Evolutionary conservation across 1,140 invertebrate genomes (phyloP).

Genomic region (Argopecten irradians): DNA sequence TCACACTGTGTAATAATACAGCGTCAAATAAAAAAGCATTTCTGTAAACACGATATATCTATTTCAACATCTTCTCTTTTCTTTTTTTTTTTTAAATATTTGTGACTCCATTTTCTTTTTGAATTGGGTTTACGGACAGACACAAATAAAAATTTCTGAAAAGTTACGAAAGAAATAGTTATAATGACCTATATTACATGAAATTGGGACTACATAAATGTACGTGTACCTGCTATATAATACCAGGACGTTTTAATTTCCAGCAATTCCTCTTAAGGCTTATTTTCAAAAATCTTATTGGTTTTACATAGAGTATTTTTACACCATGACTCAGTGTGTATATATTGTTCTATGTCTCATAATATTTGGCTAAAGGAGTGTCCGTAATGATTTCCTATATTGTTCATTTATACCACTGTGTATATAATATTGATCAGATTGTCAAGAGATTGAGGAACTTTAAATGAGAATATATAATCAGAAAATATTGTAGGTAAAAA

Average conservation of each 20-base stretch:
- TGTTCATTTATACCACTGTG: no score
- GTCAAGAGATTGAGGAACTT: no score
- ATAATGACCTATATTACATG: no score
- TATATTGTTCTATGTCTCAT: background rate
- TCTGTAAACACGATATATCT: background rate
- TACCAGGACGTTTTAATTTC: background rate
- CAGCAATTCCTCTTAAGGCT: background rate
- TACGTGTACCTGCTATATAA: no score
- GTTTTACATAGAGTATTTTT: background rate
- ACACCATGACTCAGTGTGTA: background rate
- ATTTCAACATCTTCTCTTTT: background rate
- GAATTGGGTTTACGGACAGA: background rate
- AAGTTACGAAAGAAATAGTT: no score
- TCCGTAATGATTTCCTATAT: background rate
- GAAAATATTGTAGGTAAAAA: no score
- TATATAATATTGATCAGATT: no score
- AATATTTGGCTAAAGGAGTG: constrained; percentile 4
- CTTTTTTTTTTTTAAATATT: background rate
- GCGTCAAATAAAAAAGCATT: background rate
- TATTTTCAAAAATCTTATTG: background rate
- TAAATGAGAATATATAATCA: no score
- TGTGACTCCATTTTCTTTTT: background rate
- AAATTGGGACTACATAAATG: no score
- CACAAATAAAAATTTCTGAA: background rate
- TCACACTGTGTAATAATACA: background rate